Conservation (phyloP, 2,797 vertebrate genomes). For the Tragopan temminckii region DNA sequence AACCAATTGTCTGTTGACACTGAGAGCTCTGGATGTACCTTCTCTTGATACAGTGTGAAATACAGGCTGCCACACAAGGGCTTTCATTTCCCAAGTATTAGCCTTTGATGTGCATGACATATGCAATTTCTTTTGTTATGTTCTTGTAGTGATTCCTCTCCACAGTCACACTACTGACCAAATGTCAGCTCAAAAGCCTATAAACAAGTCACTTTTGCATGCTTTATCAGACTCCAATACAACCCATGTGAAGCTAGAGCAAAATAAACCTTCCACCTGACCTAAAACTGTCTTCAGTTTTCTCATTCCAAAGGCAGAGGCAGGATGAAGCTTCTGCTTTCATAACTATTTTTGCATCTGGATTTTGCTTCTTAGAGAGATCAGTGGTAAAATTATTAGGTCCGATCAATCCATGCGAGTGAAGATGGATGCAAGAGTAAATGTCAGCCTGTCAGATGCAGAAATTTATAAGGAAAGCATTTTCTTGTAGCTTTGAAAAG, state of each 20-base stretch:
- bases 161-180: background rate
- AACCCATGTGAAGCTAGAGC: background rate
- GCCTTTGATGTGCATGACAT: background rate
- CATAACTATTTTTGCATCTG: background rate
- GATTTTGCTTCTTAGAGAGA: background rate
- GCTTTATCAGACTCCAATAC: background rate
- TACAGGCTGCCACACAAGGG: background rate
- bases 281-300: slow-evolving; percentile 24
- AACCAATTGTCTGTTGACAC: slow-evolving; percentile 17
- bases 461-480: slow-evolving; percentile 5
- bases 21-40: background rate
- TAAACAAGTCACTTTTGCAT: background rate
- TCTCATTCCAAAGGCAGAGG: background rate
- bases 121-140: background rate
- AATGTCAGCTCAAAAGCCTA: background rate
- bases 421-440: slow-evolving; percentile 19
- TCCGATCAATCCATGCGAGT: background rate
- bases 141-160: background rate
- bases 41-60: background rate
- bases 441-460: slow-evolving; percentile 7
- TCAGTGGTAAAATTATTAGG: slow-evolving; percentile 46
- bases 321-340: background rate
- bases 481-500: slow-evolving; percentile 5
- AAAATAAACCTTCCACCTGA: slow-evolving; percentile 11
- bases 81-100: background rate